Evolutionary conservation across 1,140 invertebrate species (phyloP), one percentile per base, ranked within the genome.

Genomic region (Leptopilina boulardi): DNA sequence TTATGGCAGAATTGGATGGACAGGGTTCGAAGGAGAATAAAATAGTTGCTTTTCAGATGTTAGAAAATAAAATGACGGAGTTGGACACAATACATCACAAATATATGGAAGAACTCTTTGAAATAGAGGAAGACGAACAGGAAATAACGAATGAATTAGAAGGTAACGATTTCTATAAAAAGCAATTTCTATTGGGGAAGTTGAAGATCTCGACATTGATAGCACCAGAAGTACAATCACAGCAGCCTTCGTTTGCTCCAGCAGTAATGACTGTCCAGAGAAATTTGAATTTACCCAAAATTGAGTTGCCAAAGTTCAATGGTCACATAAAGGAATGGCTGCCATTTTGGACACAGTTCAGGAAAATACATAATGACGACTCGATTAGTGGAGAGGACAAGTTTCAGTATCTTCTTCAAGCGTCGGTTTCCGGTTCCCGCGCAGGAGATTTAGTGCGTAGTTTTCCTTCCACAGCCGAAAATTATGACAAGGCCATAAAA

Each of bases 241-340:
- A 3, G 15, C 4, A 2, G 44, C 11, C 44, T 13, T 15, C n/a
- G 0, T n/a, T n/a, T 10, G 44, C 11, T 3, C 34, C 3, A 38
- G 34, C 34, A 38, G 3, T 9, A 38, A 38, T 4, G 3, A 38
- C 3, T 38, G 34, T 38, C 34, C 3, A 3, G 9, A 38, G 9
- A 9, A 38, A 38, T 38, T 9, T 38, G 9, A 38, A 38, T 4
- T 9, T 38, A 3, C 34, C 34, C 3, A 9, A 3, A 3, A 38
- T 38, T 38, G 34, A 38, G 9, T 9, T 38, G 9, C 26, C 51
- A 41, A 81, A 84, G 70, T 82, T 82, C 71, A 72, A 71, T 54
- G 83, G 83, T 1, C 66, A 83, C n/a, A 70, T 81, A 5, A 82
- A 77, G 72, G 83, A 84, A 41, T 86, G 82, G 82, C 42, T 86